Conservation (phyloP, 1,140 invertebrate species). For the Muscidifurax raptorellus region DNA sequence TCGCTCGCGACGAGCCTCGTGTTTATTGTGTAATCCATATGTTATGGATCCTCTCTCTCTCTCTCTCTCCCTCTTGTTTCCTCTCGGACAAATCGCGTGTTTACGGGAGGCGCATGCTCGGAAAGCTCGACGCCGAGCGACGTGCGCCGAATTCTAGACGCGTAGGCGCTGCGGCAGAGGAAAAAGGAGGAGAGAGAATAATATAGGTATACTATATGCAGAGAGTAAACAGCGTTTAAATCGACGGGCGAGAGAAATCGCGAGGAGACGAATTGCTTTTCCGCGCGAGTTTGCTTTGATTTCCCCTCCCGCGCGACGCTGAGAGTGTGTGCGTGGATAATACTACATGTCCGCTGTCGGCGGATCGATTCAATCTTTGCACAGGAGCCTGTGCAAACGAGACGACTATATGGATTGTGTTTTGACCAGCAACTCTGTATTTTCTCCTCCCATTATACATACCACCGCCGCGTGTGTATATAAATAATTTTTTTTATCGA, state of each 20-base stretch:
- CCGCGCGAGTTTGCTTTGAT: background rate
- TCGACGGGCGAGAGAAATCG: background rate
- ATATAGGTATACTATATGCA: background rate
- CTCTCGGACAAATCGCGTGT: background rate
- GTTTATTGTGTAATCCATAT: slow-evolving; percentile 20
- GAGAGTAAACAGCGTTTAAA: background rate
- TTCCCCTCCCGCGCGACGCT: background rate
- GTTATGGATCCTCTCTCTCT: background rate
- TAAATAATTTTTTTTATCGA: too few species aligned
- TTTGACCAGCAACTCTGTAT: background rate
- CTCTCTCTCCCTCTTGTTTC: background rate
- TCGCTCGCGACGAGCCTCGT: background rate
- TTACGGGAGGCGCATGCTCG: background rate
- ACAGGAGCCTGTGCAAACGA: background rate
- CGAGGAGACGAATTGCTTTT: background rate
- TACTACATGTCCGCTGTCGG: background rate
- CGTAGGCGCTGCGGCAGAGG: background rate
- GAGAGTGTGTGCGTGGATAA: background rate
- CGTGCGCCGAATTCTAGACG: too few species aligned
- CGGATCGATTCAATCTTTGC: background rate
- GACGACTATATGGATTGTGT: background rate
- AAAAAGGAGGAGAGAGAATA: background rate
- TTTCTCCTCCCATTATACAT: background rate
- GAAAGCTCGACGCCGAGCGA: too few species aligned
- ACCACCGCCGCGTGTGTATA: too few species aligned